phyloP scores from a whole-genome alignment of 2,888 invertebrate genomes.

The Ormia ochracea region DNA sequence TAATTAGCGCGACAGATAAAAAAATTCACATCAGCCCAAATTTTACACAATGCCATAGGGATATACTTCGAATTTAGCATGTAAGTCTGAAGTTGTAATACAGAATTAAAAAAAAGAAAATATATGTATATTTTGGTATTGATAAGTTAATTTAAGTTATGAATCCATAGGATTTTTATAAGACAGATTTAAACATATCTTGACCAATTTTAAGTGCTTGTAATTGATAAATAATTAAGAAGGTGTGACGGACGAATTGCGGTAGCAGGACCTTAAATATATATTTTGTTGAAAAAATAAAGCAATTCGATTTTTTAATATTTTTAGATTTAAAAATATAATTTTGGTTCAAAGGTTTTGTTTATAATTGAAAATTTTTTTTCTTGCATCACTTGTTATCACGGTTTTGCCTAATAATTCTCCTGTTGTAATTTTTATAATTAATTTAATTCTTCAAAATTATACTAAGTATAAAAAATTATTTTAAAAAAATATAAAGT shows the following conservation, averaged over 20 bases:
- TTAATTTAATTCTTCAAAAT: conserved; percentile 19
- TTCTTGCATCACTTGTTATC: background rate
- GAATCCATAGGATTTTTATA: background rate
- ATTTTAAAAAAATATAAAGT: conserved; percentile 33
- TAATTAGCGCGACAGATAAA: conserved; percentile 46
- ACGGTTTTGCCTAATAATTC: background rate
- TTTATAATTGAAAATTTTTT: background rate
- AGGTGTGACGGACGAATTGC: background rate
- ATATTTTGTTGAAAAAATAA: no score
- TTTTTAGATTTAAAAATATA: background rate
- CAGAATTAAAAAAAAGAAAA: background rate
- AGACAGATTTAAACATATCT: background rate
- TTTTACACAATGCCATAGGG: conserved; percentile 45
- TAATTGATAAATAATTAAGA: background rate
- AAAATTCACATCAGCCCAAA: conserved; percentile 24
- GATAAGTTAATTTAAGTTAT: conserved; percentile 6
- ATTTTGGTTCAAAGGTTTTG: conserved; percentile 10
- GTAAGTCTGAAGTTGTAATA: conserved; percentile 62
- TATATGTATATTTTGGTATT: conserved; percentile 44
- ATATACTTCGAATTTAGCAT: conserved; percentile 66
- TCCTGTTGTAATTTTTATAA: conserved; percentile 12
- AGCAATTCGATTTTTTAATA: no score
- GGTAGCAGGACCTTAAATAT: no score
- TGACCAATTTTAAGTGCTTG: conserved; percentile 47
- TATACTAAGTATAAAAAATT: conserved; percentile 40